Base-by-base conservation (phyloP, 2,113 vertebrate genomes). In the Halcyon malimbica region DNA sequence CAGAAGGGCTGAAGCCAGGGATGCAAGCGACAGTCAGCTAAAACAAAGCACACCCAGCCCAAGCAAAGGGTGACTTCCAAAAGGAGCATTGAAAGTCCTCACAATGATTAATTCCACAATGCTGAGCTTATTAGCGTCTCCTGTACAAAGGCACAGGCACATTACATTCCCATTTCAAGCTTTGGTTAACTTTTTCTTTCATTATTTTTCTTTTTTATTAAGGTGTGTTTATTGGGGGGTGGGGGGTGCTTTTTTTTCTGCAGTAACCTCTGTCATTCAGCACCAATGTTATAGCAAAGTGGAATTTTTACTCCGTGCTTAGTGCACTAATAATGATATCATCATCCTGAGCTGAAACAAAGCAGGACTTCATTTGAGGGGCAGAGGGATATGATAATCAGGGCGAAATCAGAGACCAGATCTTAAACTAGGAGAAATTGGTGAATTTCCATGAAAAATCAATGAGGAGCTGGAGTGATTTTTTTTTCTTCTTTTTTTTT, bases 361-460 rank as follows among this genome's bases (percentile, higher is more conserved):
- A 95, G 76, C 88, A 67, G 39, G 65, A 23, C 74, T 93, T 95
- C 73, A 84, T 84, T 1, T 53, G 6, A 2, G 57, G 78, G 60
- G 67, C 78, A 89, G n/a, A 67, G 63, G 60, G 48, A 53, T 53
- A 57, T 57, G 85, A 95, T 70, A 88, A 90, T 93, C 65, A 63
- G 69, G 56, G 77, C 56, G 85, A 95, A 96, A 96, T 86, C 90
- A 90, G 79, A 92, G 51, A 57, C 20, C 56, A 37, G 16, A 87
- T 91, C 93, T 82, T 23, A 50, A 96, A 83, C 60, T 2, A 2
- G 64, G 51, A 90, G 76, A 92, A 96, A 96, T 35, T 5, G 80
- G 39, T 81, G 86, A 81, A 90, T 90, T 96, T 89, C 96, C 92
- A 89, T 92, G 73, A 86, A 95, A 96, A 95, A 94, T 94, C 92